phyloP scores from a whole-genome alignment of 1,140 invertebrate genomes.

The Drosophila simulans region DNA sequence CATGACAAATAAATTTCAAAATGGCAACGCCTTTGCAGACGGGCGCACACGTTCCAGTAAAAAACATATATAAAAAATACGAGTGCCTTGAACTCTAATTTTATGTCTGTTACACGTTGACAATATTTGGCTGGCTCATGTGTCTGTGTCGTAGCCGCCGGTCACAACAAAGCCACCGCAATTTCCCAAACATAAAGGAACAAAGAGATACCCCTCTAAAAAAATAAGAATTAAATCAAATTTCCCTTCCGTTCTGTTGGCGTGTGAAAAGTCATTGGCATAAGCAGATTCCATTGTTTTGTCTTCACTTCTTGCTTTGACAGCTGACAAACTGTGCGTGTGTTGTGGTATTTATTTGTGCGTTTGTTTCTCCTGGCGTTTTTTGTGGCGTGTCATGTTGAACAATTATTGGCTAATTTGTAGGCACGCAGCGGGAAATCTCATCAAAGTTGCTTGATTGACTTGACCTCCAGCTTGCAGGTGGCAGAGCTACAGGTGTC shows the following conservation, averaged over 20 bases:
- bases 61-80: constrained; percentile 4
- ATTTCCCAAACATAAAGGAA: constrained; percentile 27
- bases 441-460: constrained; percentile 72
- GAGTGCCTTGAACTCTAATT: constrained; percentile 66
- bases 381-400: constrained; percentile 57
- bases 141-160: constrained; percentile 31
- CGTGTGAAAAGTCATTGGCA: constrained; percentile 59
- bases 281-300: constrained; percentile 43
- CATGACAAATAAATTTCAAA: constrained; percentile 70
- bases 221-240: constrained; percentile 28
- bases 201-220: constrained; percentile 1
- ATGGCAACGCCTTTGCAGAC: constrained; percentile 52
- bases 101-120: constrained; percentile 15
- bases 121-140: constrained; percentile 22
- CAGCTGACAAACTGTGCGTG: constrained; percentile 47
- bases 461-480: constrained; percentile 54
- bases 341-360: constrained; percentile 12
- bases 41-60: constrained; percentile 9
- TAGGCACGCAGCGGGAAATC: constrained; percentile 69
- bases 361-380: constrained; percentile 1
- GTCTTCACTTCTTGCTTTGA: constrained; percentile 26
- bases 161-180: constrained; percentile 34
- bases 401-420: constrained; percentile 81
- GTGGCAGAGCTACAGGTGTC: constrained; percentile 54
- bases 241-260: constrained; percentile 47